These are phyloP conservation scores for Campoletis raptor DNA, from an alignment of 2,888 invertebrate genomes.

Conservation along the genomic window DNA sequence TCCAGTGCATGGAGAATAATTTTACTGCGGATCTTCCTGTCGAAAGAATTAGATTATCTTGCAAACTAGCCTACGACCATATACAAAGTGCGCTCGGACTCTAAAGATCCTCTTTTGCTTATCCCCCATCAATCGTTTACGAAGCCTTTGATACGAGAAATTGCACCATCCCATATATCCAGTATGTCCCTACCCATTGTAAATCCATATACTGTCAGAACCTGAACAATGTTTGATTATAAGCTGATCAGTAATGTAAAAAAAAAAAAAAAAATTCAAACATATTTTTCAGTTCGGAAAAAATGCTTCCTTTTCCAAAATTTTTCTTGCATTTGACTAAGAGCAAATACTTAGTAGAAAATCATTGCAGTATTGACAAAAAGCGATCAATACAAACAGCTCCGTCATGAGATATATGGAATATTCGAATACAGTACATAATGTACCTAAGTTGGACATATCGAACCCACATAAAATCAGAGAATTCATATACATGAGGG, in stretches of 20 bases:
- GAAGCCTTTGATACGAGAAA: not conserved
- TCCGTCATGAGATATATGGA: not conserved
- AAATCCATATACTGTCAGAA: not conserved
- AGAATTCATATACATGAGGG: constrained; percentile 14
- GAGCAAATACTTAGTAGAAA: not conserved
- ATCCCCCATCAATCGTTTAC: not conserved
- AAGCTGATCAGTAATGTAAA: not conserved
- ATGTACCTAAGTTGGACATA: not conserved
- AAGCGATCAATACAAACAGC: not conserved
- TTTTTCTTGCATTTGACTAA: not conserved
- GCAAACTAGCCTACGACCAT: not conserved
- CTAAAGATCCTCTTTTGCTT: not conserved
- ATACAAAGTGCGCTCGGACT: not conserved
- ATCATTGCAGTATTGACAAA: not conserved
- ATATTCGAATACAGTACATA: not conserved
- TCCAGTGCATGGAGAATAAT: not conserved
- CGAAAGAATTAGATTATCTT: not conserved
- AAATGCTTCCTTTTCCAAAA: not conserved
- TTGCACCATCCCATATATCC: not conserved
- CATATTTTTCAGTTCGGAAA: not conserved
- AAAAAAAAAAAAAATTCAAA: not conserved
- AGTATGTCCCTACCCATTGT: not conserved
- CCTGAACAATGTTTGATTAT: not conserved
- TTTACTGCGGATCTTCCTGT: not conserved
- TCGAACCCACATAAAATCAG: not conserved